phyloP scores from a whole-genome alignment of 2,797 vertebrate species.

The Cossypha heuglini region DNA sequence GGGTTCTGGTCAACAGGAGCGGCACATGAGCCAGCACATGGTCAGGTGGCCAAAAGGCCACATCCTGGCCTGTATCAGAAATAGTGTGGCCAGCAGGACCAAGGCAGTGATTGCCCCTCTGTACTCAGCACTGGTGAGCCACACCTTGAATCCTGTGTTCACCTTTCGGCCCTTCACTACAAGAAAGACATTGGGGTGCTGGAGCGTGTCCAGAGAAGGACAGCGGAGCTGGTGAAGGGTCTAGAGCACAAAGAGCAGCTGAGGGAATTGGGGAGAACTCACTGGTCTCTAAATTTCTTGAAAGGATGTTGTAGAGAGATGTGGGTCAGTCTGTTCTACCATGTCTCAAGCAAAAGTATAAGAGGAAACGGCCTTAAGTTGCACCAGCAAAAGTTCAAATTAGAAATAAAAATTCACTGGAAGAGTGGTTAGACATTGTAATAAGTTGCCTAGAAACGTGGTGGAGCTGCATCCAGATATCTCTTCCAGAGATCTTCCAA shows the following conservation, averaged over 20 bases:
- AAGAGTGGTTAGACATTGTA: not conserved
- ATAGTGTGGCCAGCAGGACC: not conserved
- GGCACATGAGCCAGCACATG: not conserved
- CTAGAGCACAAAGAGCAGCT: not conserved
- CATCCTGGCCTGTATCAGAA: not conserved
- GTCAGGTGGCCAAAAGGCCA: not conserved
- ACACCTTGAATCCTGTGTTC: not conserved
- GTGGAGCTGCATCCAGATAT: not conserved
- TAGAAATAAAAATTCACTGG: not conserved
- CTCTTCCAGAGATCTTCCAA: not conserved
- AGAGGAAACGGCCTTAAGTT: not conserved
- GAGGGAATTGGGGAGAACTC: not conserved
- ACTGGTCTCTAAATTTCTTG: not conserved
- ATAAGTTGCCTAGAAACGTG: not conserved
- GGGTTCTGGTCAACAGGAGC: not conserved
- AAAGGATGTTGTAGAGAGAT: not conserved
- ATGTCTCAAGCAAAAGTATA: not conserved
- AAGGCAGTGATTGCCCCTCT: not conserved
- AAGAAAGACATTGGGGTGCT: not conserved
- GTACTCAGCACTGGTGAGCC: too few relatives aligned
- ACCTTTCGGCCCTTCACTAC: not conserved
- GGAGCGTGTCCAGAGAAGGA: not conserved
- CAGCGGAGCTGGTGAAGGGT: not conserved
- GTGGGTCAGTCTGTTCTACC: not conserved
- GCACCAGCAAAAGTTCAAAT: not conserved